Evolutionary conservation across 35 echinoderm and acorn worm genomes (phyloP).

Genomic region (Ophioderma brevispina): DNA sequence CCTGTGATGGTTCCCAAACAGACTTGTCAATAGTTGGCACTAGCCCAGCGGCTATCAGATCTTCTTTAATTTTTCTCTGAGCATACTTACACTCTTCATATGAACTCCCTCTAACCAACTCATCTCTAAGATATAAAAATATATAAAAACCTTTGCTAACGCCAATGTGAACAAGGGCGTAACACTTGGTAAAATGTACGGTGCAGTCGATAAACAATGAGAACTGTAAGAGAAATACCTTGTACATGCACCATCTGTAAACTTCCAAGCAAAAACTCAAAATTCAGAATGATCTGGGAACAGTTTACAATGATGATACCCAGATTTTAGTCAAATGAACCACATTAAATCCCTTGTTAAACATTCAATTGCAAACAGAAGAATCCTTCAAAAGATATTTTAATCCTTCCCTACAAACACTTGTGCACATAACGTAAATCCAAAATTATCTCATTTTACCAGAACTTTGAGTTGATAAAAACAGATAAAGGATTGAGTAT

Average conservation of each 20-base stretch:
- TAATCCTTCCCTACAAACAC: slow-evolving; percentile 35
- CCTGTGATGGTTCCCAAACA: slow-evolving; percentile 14
- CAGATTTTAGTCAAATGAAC: slow-evolving; percentile 36
- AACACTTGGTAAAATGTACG: slow-evolving; percentile 25
- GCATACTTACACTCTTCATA: neutral
- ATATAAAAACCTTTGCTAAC: slow-evolving; percentile 37
- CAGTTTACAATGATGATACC: slow-evolving; percentile 54
- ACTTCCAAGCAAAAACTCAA: slow-evolving; percentile 46
- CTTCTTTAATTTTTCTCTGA: slow-evolving; percentile 24
- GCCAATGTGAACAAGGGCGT: slow-evolving; percentile 42
- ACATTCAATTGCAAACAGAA: slow-evolving; percentile 3
- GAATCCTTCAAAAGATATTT: slow-evolving; percentile 25
- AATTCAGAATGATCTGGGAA: slow-evolving; percentile 23
- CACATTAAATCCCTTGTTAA: slow-evolving; percentile 47
- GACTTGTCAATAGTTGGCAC: slow-evolving; percentile 44
- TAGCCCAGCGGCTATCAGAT: slow-evolving; percentile 30
- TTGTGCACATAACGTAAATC: slow-evolving; percentile 38
- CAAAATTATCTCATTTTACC: slow-evolving; percentile 55
- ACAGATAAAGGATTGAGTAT: slow-evolving; percentile 38
- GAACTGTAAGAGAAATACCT: slow-evolving; percentile 23
- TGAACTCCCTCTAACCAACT: neutral
- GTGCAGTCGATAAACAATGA: slow-evolving; percentile 33
- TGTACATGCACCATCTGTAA: slow-evolving; percentile 4
- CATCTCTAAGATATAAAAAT: slow-evolving; percentile 49
- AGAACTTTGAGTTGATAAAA: slow-evolving; percentile 21